These are phyloP conservation scores for Hafferia zeledoni DNA, from an alignment of 2,797 vertebrate species.

Conservation along the genomic window DNA sequence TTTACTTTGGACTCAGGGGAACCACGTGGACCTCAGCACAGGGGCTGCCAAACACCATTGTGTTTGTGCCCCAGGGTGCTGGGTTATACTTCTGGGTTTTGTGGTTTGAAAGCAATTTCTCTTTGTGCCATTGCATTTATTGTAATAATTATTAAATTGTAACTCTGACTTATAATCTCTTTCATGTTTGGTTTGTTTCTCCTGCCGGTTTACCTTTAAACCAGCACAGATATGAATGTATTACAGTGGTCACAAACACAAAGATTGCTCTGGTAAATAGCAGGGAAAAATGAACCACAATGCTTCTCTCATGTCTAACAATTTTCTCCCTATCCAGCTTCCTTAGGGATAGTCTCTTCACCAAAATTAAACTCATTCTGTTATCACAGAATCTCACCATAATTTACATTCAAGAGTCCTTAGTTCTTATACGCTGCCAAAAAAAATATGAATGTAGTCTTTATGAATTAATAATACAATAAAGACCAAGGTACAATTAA, in stretches of 20 bases:
- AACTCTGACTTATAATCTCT: no score
- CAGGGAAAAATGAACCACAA: background rate
- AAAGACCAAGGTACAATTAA: background rate
- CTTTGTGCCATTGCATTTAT: no score
- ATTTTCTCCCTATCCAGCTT: background rate
- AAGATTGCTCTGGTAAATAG: background rate
- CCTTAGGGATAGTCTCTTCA: background rate
- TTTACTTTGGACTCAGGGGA: no score
- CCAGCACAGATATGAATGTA: background rate
- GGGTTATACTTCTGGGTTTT: no score
- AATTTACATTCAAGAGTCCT: background rate
- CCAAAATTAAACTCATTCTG: background rate
- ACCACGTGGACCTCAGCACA: no score
- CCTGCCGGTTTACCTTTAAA: no score
- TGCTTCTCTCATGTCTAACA: background rate
- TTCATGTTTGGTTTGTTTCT: no score
- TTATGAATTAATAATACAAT: background rate
- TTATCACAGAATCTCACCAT: background rate
- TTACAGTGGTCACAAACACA: accelerated
- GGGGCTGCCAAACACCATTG: no score
- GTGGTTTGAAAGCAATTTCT: no score
- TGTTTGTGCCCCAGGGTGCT: no score
- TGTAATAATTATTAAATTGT: no score
- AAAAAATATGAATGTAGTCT: background rate
- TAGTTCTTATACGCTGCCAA: background rate